phyloP scores from a whole-genome alignment of 2,797 vertebrate genomes.

The Streptopelia turtur region DNA sequence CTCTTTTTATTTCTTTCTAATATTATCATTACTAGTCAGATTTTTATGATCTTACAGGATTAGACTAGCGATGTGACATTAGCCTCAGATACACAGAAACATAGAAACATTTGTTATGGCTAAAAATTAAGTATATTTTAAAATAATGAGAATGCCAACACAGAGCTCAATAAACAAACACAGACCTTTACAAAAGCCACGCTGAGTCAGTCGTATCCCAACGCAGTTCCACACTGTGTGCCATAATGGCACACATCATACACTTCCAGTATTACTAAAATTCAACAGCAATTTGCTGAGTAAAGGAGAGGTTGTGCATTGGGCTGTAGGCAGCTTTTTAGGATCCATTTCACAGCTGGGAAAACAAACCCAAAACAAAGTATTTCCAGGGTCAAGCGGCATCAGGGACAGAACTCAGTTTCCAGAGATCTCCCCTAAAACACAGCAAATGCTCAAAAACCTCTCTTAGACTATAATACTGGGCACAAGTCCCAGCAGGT shows the following conservation, averaged over 20 bases:
- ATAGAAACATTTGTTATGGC: background rate
- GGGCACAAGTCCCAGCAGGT: rapidly evolving
- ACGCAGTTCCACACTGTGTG: background rate
- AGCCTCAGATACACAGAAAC: background rate
- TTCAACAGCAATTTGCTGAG: background rate
- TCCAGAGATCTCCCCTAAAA: background rate
- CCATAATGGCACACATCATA: background rate
- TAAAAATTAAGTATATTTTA: background rate
- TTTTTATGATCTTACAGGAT: background rate
- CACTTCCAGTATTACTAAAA: background rate
- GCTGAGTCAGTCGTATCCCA: background rate
- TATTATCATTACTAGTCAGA: background rate
- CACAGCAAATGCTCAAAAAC: background rate
- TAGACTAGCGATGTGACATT: background rate
- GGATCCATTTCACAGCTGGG: background rate
- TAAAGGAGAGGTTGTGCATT: background rate
- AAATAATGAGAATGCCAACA: background rate
- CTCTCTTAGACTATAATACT: background rate
- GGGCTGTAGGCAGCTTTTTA: background rate
- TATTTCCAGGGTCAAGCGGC: background rate
- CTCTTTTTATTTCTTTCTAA: background rate
- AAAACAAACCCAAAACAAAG: background rate
- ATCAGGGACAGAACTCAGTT: background rate
- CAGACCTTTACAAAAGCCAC: background rate
- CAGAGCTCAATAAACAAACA: background rate